phyloP scores from a whole-genome alignment of 2,113 vertebrate genomes.

The Pogona vitticeps region DNA sequence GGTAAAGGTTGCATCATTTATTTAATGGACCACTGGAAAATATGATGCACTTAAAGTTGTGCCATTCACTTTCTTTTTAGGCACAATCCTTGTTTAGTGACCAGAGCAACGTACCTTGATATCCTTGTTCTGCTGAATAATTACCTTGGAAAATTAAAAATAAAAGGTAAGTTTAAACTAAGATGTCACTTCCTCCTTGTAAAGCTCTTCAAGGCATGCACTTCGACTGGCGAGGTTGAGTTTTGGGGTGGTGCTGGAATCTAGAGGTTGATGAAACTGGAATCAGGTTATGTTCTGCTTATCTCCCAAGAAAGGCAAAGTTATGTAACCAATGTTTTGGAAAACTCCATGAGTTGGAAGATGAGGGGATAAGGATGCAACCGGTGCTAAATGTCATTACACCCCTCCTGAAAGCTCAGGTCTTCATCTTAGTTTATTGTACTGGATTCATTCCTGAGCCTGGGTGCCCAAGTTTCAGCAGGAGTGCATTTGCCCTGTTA shows the following conservation, averaged over 20 bases:
- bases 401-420: no score
- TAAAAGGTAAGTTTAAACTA: constrained; percentile 59
- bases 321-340: no score
- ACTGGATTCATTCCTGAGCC: no score
- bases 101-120: constrained; percentile 89
- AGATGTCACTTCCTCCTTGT: constrained; percentile 10
- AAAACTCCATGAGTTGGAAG: no score
- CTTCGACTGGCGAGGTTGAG: neutral
- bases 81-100: constrained; percentile 88
- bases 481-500: no score
- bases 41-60: constrained; percentile 21
- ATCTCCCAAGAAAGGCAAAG: no score
- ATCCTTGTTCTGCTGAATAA: constrained; percentile 80
- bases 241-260: neutral
- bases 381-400: no score
- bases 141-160: constrained; percentile 62
- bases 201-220: neutral
- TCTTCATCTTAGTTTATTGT: no score
- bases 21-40: neutral
- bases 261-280: no score
- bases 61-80: constrained; percentile 70
- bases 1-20: neutral
- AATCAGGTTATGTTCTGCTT: no score
- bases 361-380: no score
- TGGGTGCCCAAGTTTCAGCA: no score